Evolutionary conservation across 1,140 invertebrate species (phyloP).

Genomic region (Diabrotica virgifera): DNA sequence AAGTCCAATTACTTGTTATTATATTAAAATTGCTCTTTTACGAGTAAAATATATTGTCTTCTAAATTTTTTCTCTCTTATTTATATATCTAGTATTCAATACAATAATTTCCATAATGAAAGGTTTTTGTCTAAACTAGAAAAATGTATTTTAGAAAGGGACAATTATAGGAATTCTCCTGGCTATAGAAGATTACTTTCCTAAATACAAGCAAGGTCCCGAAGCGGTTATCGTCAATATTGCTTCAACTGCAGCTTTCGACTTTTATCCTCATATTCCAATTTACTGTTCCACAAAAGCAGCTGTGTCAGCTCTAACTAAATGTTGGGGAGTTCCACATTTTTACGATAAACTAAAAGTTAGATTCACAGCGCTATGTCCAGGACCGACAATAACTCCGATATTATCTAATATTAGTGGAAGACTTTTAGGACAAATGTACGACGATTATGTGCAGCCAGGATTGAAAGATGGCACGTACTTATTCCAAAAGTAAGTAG

Average conservation of each 20-base stretch:
- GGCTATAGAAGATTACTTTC: constrained; percentile 37
- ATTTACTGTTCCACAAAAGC: constrained; percentile 37
- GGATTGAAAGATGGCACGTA: neutral
- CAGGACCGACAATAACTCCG: constrained; percentile 41
- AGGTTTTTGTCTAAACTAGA: too few species aligned
- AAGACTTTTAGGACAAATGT: constrained; percentile 23
- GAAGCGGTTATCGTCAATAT: constrained; percentile 40
- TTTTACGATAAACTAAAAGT: constrained; percentile 39
- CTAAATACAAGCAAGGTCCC: constrained; percentile 34
- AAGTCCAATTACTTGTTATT: too few species aligned
- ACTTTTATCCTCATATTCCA: constrained; percentile 24
- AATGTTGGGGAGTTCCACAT: constrained; percentile 24
- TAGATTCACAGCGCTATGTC: constrained; percentile 42
- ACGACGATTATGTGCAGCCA: constrained; percentile 19
- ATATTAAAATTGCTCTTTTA: too few species aligned
- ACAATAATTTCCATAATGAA: too few species aligned
- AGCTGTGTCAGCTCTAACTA: constrained; percentile 34
- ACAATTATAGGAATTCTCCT: constrained; percentile 34
- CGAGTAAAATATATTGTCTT: too few species aligned
- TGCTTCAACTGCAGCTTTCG: constrained; percentile 33
- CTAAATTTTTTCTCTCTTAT: too few species aligned
- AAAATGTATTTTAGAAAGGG: constrained; percentile 30
- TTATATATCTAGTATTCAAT: too few species aligned
- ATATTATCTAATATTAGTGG: constrained; percentile 24
- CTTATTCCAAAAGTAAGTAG: constrained; percentile 17